These are phyloP conservation scores for Pelochelys cantorii DNA, from an alignment of 2,797 vertebrate genomes.

Conservation along the genomic window DNA sequence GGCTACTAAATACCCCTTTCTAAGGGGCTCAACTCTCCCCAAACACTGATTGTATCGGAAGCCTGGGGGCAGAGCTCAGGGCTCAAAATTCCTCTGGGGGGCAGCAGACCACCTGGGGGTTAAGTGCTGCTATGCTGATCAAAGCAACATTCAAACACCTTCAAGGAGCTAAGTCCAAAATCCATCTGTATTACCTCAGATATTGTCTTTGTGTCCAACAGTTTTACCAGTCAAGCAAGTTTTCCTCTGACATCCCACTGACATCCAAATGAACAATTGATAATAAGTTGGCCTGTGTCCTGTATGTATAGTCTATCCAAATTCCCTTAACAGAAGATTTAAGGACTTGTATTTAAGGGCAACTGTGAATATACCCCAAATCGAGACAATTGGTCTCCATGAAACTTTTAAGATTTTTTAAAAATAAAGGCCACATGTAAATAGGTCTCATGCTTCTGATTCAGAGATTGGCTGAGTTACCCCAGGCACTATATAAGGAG, in stretches of 20 bases:
- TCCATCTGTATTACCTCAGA: constrained; percentile 6
- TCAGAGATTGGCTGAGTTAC: background rate
- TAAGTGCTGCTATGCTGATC: no score
- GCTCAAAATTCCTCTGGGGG: no score
- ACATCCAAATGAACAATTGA: background rate
- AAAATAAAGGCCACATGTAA: background rate
- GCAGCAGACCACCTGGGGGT: no score
- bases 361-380: background rate
- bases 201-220: background rate
- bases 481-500: background rate
- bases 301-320: no score
- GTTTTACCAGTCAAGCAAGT: background rate
- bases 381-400: background rate
- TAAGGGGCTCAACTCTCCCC: no score
- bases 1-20: no score
- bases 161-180: background rate
- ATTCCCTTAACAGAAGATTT: no score
- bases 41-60: no score
- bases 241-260: background rate
- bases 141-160: background rate
- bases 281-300: no score
- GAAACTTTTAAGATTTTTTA: background rate
- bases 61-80: no score
- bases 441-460: background rate
- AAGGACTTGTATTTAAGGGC: background rate